Evolutionary conservation across 2,113 vertebrate genomes (phyloP).

Genomic region (Nyctibius bracteatus): DNA sequence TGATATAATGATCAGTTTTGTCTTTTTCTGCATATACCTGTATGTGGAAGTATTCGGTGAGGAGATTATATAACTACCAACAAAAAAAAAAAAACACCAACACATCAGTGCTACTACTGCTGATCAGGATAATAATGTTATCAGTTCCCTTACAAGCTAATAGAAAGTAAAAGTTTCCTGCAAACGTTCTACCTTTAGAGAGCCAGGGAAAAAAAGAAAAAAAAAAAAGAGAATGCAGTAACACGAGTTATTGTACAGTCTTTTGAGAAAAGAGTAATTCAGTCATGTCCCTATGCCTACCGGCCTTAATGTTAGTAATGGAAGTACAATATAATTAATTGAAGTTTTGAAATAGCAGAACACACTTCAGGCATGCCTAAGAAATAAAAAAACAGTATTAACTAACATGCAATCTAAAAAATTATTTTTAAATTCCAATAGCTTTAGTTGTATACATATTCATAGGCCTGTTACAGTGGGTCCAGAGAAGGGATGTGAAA

Average conservation of each 20-base stretch:
- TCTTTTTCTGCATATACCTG: background rate
- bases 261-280: background rate
- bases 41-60: background rate
- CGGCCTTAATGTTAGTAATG: background rate
- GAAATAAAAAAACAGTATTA: background rate
- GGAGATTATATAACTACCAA: background rate
- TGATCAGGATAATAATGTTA: background rate
- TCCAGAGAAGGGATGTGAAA: background rate
- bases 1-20: background rate
- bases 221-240: background rate
- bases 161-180: background rate
- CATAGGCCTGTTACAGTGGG: background rate
- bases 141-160: background rate
- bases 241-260: background rate
- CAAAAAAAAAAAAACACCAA: background rate
- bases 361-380: background rate
- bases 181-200: background rate
- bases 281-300: background rate
- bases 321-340: background rate
- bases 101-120: rapidly evolving
- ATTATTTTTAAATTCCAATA: background rate
- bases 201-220: background rate
- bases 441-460: background rate
- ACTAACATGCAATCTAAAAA: background rate
- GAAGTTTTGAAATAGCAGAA: background rate